Percentiles rank a stretch among this genome's conserved stretches.
These are phyloP conservation scores for Clinocottus analis DNA, from an alignment of 2,113 vertebrate genomes.

Conservation along the genomic window DNA sequence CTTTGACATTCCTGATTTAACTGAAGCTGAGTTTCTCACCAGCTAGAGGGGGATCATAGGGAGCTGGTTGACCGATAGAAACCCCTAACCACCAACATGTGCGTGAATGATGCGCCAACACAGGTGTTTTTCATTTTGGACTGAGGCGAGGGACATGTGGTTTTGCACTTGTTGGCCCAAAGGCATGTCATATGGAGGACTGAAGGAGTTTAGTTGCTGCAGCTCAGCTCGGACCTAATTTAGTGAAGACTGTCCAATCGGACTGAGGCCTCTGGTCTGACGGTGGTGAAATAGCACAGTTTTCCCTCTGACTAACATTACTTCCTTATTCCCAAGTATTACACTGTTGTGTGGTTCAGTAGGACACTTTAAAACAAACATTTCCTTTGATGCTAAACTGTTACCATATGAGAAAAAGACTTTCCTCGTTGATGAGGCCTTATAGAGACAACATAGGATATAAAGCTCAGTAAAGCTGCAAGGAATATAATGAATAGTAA, in stretches of 20 bases:
- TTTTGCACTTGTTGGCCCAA: slow-evolving; percentile 58
- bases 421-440: neutral
- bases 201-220: slow-evolving; percentile 28
- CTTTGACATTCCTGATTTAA: slow-evolving; percentile 78
- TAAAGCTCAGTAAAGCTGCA: neutral
- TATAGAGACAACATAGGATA: neutral
- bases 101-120: slow-evolving; percentile 48
- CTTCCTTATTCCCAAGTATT: neutral
- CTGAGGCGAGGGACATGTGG: slow-evolving; percentile 43
- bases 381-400: neutral
- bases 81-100: slow-evolving; percentile 28
- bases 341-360: neutral
- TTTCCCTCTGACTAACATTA: slow-evolving; percentile 5
- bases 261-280: slow-evolving; percentile 35
- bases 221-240: slow-evolving; percentile 31
- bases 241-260: slow-evolving; percentile 29
- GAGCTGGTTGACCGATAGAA: slow-evolving; percentile 48
- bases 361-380: neutral
- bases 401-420: neutral
- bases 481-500: neutral
- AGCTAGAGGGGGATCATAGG: slow-evolving; percentile 20
- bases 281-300: slow-evolving; percentile 6
- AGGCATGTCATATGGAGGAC: slow-evolving; percentile 47
- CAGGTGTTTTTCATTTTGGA: slow-evolving; percentile 61
- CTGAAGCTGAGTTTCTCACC: slow-evolving; percentile 48